Evolutionary conservation across 2,888 invertebrate genomes (phyloP), one percentile per base, ranked within the genome.

Genomic region (Nymphalis c-album): DNA sequence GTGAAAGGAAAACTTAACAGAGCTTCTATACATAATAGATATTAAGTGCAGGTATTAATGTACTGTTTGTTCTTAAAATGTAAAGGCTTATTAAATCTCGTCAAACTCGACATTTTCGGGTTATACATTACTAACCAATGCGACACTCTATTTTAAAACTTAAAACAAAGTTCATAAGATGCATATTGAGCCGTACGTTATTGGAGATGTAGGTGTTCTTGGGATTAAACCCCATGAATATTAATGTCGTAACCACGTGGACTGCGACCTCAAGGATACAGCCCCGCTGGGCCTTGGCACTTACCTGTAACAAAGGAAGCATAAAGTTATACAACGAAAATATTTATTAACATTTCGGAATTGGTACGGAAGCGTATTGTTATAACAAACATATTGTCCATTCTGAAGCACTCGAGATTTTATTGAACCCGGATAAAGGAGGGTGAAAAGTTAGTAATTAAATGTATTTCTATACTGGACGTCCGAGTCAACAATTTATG

Each of bases 291-390:
- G 45, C 8, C 46, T 40, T 55, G 47, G 68, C 73, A 83, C 88
- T 87, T 88, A 90, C 90, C 88, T 88, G 80, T 78, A 88, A 89
- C 86, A 88, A 89, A 85, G 76, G 73, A 82, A 83, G 50, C 55
- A 69, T 64, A 67, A 55, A 68, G 22, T 13, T 64, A 63, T 65
- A 69, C 48, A 72, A 67, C 26, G 20, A 59, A 58, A 67, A 71
- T 68, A 61, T 71, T 71, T 61, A 67, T 64, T 55, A 59, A 48
- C 45, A 53, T 53, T 68, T 63, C 58, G 40, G 60, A 70, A 68
- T 60, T 61, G 48, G 45, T 35, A 63, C 57, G 59, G 64, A 63
- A 61, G 63, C 45, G 22, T 17, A 65, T 71, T 71, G 45, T 64
- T 68, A 60, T 26, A 67, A 50, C 48, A 46, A 63, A 59, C 64